phyloP scores from a whole-genome alignment of 37 sponge, comb jelly and placozoan genomes.

The Corticium candelabrum region DNA sequence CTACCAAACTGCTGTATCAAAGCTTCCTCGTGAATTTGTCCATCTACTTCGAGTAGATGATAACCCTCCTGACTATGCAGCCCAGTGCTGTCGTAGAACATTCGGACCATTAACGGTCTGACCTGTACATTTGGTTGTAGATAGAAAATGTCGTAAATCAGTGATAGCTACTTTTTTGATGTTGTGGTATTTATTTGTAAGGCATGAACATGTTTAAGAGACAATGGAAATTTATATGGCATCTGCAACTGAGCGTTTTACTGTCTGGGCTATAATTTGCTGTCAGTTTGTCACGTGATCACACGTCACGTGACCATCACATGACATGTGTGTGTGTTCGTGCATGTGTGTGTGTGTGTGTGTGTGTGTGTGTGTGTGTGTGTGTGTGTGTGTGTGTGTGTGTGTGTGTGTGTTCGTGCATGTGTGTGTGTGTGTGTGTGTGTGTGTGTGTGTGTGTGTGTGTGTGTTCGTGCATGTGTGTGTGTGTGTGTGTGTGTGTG shows the following conservation, averaged over 20 bases:
- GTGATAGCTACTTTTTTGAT: too few relatives aligned
- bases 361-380: not conserved
- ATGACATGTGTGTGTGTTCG: not conserved
- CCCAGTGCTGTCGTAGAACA: not conserved
- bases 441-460: not conserved
- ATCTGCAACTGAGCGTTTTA: too few relatives aligned
- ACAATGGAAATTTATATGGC: too few relatives aligned
- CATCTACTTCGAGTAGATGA: not conserved
- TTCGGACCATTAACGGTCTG: not conserved
- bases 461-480: too few relatives aligned
- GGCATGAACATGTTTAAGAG: too few relatives aligned
- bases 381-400: not conserved
- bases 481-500: too few relatives aligned
- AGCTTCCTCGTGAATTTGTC: not conserved
- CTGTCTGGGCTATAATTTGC: too few relatives aligned
- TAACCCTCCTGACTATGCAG: not conserved
- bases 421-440: slow-evolving; percentile 5
- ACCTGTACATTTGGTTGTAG: too few relatives aligned
- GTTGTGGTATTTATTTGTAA: too few relatives aligned
- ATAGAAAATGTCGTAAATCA: too few relatives aligned
- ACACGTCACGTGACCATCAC: too few relatives aligned
- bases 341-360: not conserved
- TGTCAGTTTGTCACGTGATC: too few relatives aligned
- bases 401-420: not conserved
- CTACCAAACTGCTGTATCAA: not conserved